Evolutionary conservation across 1,140 invertebrate species (phyloP).

Genomic region (Diabrotica undecimpunctata): DNA sequence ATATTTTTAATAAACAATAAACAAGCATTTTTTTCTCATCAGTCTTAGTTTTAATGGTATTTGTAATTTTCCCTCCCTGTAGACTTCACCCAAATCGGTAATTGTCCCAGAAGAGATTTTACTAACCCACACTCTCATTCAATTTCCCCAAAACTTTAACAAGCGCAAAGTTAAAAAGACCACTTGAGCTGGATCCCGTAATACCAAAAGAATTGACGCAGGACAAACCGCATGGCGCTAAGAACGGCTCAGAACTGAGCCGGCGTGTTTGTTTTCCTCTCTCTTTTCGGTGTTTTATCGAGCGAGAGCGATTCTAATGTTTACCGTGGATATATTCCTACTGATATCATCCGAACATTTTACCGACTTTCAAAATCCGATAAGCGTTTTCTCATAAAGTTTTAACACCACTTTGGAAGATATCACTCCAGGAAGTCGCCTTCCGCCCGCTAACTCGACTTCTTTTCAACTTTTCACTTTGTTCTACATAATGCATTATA

Average conservation of each 20-base stretch:
- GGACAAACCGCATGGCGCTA: neutral
- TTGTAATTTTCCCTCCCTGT: no score
- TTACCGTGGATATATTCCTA: conserved; percentile 14
- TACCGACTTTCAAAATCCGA: conserved; percentile 7
- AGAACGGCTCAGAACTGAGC: neutral
- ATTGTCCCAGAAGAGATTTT: no score
- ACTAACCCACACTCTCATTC: no score
- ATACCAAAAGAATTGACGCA: neutral
- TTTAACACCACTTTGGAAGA: conserved; percentile 12
- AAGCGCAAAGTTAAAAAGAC: no score
- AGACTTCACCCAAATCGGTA: no score
- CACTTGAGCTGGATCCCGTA: no score
- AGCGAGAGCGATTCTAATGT: conserved; percentile 14
- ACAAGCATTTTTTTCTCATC: no score
- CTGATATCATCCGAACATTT: conserved; percentile 16
- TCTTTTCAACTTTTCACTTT: conserved; percentile 13
- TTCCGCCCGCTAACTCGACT: neutral
- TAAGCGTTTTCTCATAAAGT: conserved; percentile 12
- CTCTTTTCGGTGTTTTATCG: conserved; percentile 10
- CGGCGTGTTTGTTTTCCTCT: conserved; percentile 3
- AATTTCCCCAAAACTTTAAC: no score
- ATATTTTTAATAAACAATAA: no score
- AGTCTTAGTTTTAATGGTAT: no score
- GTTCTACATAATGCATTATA: conserved; percentile 17
- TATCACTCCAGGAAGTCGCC: conserved; percentile 7